Conservation (phyloP, 2,888 invertebrate genomes). For the Ashinkailepas kermadecensis region DNA sequence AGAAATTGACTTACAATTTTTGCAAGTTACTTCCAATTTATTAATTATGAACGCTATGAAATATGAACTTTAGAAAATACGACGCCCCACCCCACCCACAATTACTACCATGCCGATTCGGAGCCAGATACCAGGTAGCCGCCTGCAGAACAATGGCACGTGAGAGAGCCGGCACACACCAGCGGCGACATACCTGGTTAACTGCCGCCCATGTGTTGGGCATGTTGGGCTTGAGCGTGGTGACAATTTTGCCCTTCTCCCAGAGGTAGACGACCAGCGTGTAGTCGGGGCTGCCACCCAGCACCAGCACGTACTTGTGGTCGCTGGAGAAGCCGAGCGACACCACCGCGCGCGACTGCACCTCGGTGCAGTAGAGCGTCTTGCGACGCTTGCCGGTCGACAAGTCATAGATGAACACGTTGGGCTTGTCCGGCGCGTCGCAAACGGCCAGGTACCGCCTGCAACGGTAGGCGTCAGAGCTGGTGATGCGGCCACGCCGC, state of each 20-base stretch:
- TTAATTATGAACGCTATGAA: too few relatives aligned
- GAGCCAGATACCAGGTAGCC: too few relatives aligned
- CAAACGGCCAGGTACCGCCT: constrained; percentile 25
- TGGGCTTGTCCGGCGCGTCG: constrained; percentile 41
- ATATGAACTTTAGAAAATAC: too few relatives aligned
- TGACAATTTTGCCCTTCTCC: constrained; percentile 64
- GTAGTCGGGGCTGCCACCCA: constrained; percentile 77
- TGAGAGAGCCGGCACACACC: too few relatives aligned
- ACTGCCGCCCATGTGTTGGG: not conserved
- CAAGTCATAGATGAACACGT: constrained; percentile 45
- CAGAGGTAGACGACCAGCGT: constrained; percentile 68
- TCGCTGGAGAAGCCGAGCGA: constrained; percentile 71
- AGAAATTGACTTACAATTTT: too few relatives aligned
- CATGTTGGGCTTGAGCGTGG: constrained; percentile 14
- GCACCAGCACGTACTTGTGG: constrained; percentile 66
- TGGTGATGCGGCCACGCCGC: too few relatives aligned
- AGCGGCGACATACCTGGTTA: not conserved
- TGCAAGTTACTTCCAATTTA: too few relatives aligned
- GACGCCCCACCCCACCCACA: too few relatives aligned
- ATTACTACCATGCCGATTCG: too few relatives aligned
- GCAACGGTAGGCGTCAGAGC: too few relatives aligned
- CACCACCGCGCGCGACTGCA: constrained; percentile 54
- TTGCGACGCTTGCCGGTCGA: constrained; percentile 44
- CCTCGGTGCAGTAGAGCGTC: constrained; percentile 41
- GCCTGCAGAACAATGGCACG: too few relatives aligned